These are phyloP conservation scores for Augiades crinisus DNA, from an alignment of 2,888 invertebrate genomes.

Conservation along the genomic window DNA sequence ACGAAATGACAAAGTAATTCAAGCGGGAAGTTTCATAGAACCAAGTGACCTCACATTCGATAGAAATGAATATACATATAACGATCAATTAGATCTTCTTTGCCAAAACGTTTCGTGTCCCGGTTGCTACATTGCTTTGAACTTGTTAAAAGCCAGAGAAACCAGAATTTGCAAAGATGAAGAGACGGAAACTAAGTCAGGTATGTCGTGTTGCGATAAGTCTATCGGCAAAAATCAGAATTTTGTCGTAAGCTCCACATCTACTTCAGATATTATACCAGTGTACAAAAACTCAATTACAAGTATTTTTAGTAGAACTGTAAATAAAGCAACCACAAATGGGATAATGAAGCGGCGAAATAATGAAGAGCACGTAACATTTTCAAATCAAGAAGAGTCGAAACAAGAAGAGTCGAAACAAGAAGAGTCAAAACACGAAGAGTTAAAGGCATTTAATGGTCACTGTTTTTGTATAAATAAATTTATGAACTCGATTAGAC, in stretches of 20 bases:
- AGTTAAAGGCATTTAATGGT: constrained; percentile 18
- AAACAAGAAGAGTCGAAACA: constrained; percentile 10
- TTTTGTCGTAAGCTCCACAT: constrained; percentile 42
- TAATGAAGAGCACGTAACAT: constrained; percentile 41
- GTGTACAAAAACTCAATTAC: constrained; percentile 10
- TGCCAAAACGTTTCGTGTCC: constrained; percentile 44
- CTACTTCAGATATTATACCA: constrained; percentile 34
- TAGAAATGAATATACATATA: background rate
- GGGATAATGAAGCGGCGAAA: constrained; percentile 21
- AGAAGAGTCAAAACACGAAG: background rate
- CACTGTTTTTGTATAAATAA: constrained; percentile 49
- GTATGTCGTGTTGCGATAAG: constrained; percentile 44
- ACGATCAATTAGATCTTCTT: constrained; percentile 3
- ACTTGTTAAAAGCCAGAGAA: constrained; percentile 39
- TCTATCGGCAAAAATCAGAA: constrained; percentile 37
- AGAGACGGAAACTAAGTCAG: constrained; percentile 44
- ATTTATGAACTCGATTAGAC: constrained; percentile 57
- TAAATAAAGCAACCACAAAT: background rate
- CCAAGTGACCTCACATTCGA: background rate
- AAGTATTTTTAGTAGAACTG: constrained; percentile 30
- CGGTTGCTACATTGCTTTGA: constrained; percentile 47
- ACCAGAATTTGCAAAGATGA: constrained; percentile 54
- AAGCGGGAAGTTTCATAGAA: background rate
- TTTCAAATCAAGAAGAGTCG: constrained; percentile 25
- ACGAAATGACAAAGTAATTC: constrained; percentile 11